Evolutionary conservation across 2,113 vertebrate species (phyloP), one percentile per base, ranked within the genome.

Genomic region (Python bivittatus): DNA sequence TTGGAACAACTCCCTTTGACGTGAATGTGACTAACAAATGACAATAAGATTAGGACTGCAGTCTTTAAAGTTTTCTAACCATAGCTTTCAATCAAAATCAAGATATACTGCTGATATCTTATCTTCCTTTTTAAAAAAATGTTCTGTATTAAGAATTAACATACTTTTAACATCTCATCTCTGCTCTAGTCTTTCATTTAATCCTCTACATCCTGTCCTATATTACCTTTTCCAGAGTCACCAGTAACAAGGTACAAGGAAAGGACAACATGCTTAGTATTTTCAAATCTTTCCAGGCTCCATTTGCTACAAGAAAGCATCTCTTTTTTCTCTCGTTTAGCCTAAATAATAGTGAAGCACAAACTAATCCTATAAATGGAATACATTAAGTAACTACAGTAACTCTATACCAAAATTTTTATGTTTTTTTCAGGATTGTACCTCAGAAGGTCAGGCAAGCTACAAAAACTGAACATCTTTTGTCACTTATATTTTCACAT

Each of bases 291-390:
- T 60, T 95, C 93, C 84, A 93, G 91, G 61, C 27, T 93, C 91
- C 58, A 86, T 91, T 61, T 93, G 48, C 91, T 96, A 94, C 90
- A 83, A 95, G 93, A 96, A 94, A 94, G 84, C 72, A 94, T 20
- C 15, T 91, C 68, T 91, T 89, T 94, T 88, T 64, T 86, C 94
- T 90, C 93, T 88, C 88, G 88, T 95, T 84, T 95, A 94, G 84
- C 44, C 87, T 92, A 96, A 94, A n/a, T 91, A 42, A 22, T 86
- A 97, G 58, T 64, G 84, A 94, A 96, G 96, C 22, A 64, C 89
- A 96, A 96, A 91, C 1, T 79, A 85, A 17, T 84, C 53, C 44
- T 89, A 57, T 60, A 88, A 61, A 88, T 88, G 90, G 95, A 95
- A 88, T 88, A 95, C 42, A 56, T 0, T 57, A 92, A 93, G 22